Evolutionary conservation across 2,797 vertebrate species (phyloP), one percentile per base, ranked within the genome.

Genomic region (Leucoraja ocellata): DNA sequence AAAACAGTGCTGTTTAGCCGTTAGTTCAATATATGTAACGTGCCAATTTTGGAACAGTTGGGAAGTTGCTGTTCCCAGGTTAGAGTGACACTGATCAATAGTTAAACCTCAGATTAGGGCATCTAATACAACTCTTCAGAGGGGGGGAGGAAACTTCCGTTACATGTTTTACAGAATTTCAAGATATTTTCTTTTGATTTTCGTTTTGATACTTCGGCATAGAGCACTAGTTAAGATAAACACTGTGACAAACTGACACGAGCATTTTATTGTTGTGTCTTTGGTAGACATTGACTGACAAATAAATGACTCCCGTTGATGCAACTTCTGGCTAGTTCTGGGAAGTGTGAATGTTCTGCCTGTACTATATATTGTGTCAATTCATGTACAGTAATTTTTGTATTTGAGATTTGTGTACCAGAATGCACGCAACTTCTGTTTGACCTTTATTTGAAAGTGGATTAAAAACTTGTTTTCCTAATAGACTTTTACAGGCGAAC

Each of bases 191-290:
- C 96, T 97, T 96, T 95, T 96, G 96, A 95, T 96, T 96, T 96
- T 94, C 95, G 96, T 97, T 96, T 95, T 96, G 96, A 95, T 96
- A 95, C 93, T 96, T 95, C 96, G 96, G 96, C 97, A 96, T 95
- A 96, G 95, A 97, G 96, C 96, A 97, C 97, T 97, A 96, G 96
- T 97, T 98, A 97, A 97, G 97, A 97, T 96, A 97, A 98, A 98
- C 98, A 99, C 99, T 99, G 99, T 99, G 98, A 99, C 96, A 96
- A 96, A 97, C 95, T 96, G 96, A 96, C 97, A 96, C 97, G 21
- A 88, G 95, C 94, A 93, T 95, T 96, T 96, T 95, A 95, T 96
- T 96, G 95, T 78, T 93, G 93, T 94, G 94, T 93, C 94, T 94
- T 95, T 94, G 94, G 95, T 95, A 95, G 94, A 93, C 93, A 94